phyloP scores from a whole-genome alignment of 1,140 invertebrate genomes.

The Ditylenchus dipsaci region DNA sequence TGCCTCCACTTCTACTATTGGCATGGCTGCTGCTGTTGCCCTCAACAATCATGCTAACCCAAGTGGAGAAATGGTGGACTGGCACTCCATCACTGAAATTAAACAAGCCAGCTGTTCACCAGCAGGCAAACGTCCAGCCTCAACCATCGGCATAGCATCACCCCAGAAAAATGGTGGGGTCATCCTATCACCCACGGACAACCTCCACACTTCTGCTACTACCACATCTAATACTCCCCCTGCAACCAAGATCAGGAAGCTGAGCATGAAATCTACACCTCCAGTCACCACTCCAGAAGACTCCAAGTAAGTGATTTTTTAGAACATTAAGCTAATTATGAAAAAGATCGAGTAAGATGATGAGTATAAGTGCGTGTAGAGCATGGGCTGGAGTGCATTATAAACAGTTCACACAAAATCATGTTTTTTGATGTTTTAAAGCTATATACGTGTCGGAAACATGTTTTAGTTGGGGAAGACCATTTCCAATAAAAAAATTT shows the following conservation, averaged over 20 bases:
- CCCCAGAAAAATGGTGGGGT: not conserved
- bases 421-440: no score
- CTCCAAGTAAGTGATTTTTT: not conserved
- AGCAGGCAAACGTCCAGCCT: not conserved
- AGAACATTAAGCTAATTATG: not conserved
- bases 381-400: no score
- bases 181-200: not conserved
- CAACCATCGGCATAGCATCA: not conserved
- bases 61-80: not conserved
- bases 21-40: no score
- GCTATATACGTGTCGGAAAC: no score
- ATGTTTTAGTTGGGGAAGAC: no score
- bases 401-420: no score
- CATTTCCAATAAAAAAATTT: no score
- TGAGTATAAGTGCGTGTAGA: no score
- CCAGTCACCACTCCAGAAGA: not conserved
- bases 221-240: not conserved
- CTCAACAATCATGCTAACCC: no score
- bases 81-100: not conserved
- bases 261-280: not conserved
- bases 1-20: no score
- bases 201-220: not conserved
- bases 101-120: not conserved
- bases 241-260: not conserved
- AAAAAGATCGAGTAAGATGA: no score